Evolutionary conservation across 2,797 vertebrate species (phyloP).

Genomic region (Pangasius larnaudii): DNA sequence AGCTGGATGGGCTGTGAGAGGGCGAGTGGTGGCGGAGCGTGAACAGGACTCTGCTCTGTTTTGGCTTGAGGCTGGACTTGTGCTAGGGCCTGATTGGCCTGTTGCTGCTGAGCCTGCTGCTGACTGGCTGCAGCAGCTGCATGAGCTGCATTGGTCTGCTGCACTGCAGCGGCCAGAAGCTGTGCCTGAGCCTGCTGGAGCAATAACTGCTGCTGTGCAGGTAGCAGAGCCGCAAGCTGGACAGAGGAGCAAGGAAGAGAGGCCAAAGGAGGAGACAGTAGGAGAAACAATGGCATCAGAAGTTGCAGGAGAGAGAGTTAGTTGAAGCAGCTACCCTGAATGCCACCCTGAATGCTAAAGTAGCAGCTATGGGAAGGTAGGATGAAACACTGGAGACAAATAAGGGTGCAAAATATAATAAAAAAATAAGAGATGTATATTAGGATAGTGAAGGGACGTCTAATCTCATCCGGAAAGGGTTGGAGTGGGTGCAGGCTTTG

Average conservation of each 20-base stretch:
- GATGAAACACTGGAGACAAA: not conserved
- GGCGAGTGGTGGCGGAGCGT: constrained; percentile 78
- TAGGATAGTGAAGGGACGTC: not conserved
- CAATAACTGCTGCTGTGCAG: constrained; percentile 89
- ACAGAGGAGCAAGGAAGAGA: not conserved
- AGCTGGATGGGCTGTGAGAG: constrained; percentile 92
- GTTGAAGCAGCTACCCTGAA: too few relatives aligned
- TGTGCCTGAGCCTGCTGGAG: constrained; percentile 88
- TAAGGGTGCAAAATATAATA: not conserved
- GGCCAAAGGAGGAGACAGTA: not conserved
- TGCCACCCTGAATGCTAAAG: not conserved
- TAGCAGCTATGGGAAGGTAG: not conserved
- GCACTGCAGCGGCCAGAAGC: constrained; percentile 84
- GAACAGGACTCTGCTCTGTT: constrained; percentile 69
- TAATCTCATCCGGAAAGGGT: not conserved
- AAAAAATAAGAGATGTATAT: not conserved
- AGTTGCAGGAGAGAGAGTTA: not conserved
- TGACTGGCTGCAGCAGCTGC: constrained; percentile 74
- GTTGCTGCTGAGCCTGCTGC: constrained; percentile 74
- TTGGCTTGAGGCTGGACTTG: constrained; percentile 54
- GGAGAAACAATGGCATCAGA: constrained; percentile 19
- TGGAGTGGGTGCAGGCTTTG: not conserved
- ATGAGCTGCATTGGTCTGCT: constrained; percentile 83
- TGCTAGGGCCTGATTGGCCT: constrained; percentile 60
- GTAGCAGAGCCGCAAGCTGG: constrained; percentile 88